Evolutionary conservation across 1,140 invertebrate species (phyloP).

Genomic region (Magallana ariakensis): DNA sequence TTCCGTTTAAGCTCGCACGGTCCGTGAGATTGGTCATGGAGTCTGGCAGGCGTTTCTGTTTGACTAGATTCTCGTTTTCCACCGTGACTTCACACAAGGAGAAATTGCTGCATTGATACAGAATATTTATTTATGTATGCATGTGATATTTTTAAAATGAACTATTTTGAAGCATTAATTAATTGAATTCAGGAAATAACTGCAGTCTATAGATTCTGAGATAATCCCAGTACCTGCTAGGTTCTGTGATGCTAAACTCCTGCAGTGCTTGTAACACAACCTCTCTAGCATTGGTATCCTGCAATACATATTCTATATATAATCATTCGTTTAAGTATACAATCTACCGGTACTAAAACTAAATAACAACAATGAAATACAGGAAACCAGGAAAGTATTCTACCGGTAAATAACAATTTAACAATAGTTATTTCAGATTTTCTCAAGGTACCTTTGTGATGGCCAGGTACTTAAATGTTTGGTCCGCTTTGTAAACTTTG

Average conservation of each 20-base stretch:
- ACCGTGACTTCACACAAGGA: conserved; percentile 97
- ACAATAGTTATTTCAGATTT: not conserved
- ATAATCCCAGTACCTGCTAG: conserved; percentile 77
- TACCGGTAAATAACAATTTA: not conserved
- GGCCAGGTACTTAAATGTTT: conserved; percentile 97
- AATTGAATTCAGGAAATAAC: too few relatives aligned
- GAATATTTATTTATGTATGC: not conserved
- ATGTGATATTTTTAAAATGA: too few relatives aligned
- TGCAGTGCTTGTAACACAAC: conserved; percentile 98
- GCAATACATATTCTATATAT: conserved; percentile 27
- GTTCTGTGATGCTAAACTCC: conserved; percentile 97
- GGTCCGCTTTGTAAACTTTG: conserved; percentile 94
- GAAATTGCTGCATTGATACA: conserved; percentile 84
- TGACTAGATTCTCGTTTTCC: conserved; percentile 95
- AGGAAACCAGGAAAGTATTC: not conserved
- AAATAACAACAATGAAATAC: not conserved
- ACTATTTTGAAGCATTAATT: too few relatives aligned
- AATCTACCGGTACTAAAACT: not conserved
- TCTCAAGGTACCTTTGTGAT: conserved; percentile 88
- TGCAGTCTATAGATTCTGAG: too few relatives aligned
- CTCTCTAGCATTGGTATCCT: conserved; percentile 97
- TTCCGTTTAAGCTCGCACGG: conserved; percentile 86
- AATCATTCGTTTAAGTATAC: not conserved
- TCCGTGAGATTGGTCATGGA: conserved; percentile 97
- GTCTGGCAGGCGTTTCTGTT: conserved; percentile 96